Evolutionary conservation across 2,113 vertebrate species (phyloP), one percentile per base, ranked within the genome.

Genomic region (Prochilodus magdalenae): DNA sequence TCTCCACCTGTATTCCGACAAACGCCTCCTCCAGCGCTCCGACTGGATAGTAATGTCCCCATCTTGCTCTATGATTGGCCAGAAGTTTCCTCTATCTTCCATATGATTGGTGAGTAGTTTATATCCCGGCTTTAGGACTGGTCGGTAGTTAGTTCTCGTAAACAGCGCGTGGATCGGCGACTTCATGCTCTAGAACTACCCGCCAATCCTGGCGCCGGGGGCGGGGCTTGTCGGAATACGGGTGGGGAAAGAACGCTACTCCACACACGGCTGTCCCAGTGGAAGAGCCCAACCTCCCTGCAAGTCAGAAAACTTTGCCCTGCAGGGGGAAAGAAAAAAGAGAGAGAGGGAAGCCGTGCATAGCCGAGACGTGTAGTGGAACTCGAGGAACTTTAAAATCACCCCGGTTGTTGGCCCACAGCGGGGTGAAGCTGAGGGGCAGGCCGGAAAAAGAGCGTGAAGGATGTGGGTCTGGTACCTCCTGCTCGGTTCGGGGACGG

Each of bases 391-490:
- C 83, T 89, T 90, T 84, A 72, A 74, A 69, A 82, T 76, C 47
- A 53, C 86, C 86, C 85, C 73, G 75, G 80, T 79, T 90, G 82
- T 79, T 87, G 90, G 90, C 90, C 90, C 87, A 85, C 86, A 47
- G 89, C 81, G 89, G 89, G 88, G 87, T 86, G 88, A 84, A 87
- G 53, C 57, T 16, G 33, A 0, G 18, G 75, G 88, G 77, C 84
- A 87, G 92, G 85, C 88, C 82, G 86, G 79, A 77, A 22, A 13
- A 26, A 26, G n/a, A 60, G 57, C 22, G n/a, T 60, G 83, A 87
- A 94, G 81, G 92, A 96, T 96, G 95, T 96, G 95, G 95, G 91
- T 95, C 91, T 94, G 95, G 92, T 95, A 94, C 90, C 91, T 96
- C 79, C 87, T 96, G 86, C 92, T 96, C 77, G 94, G 95, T 89